A percentile compares a stretch with the other conserved stretches of the same genome.
phyloP scores from a whole-genome alignment of 1,140 invertebrate species.

The Platyura marginata region DNA sequence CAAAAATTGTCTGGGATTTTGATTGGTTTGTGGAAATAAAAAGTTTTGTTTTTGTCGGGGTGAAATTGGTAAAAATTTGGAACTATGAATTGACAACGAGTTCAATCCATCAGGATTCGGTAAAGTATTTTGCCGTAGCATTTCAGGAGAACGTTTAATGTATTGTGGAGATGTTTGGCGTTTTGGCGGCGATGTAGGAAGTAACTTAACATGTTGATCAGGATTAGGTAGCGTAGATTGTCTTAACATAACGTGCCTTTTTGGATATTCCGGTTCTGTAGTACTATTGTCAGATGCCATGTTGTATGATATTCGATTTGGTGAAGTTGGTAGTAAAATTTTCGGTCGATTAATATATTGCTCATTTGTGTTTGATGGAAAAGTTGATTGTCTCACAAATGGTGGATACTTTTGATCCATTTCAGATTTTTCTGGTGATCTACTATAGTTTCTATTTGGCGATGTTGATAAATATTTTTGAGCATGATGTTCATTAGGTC shows the following conservation, averaged over 20 bases:
- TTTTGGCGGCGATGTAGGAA: conserved; percentile 23
- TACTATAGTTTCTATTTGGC: conserved; percentile 20
- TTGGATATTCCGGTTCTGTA: neutral
- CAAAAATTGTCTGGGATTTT: conserved; percentile 18
- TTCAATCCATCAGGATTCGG: conserved; percentile 23
- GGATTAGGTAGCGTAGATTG: conserved; percentile 23
- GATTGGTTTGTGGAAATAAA: conserved; percentile 15
- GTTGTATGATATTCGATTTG: conserved; percentile 4
- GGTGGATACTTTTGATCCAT: conserved; percentile 14
- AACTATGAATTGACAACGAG: conserved; percentile 15
- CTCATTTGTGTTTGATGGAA: conserved; percentile 12
- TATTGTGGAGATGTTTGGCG: conserved; percentile 22
- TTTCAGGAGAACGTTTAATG: conserved; percentile 19
- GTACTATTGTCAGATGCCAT: conserved; percentile 1
- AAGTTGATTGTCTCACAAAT: conserved; percentile 21
- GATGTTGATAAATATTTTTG: conserved; percentile 22
- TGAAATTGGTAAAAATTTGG: conserved; percentile 22
- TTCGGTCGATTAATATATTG: conserved; percentile 13
- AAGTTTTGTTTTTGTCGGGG: conserved; percentile 23
- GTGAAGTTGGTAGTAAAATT: conserved; percentile 13
- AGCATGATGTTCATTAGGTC: conserved; percentile 11
- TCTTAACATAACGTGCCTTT: conserved; percentile 10
- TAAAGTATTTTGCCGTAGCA: conserved; percentile 21
- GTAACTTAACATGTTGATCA: conserved; percentile 21
- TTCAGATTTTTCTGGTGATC: conserved; percentile 18